These are phyloP conservation scores for Cyanoderma ruficeps DNA, from an alignment of 2,113 vertebrate genomes.

Conservation along the genomic window DNA sequence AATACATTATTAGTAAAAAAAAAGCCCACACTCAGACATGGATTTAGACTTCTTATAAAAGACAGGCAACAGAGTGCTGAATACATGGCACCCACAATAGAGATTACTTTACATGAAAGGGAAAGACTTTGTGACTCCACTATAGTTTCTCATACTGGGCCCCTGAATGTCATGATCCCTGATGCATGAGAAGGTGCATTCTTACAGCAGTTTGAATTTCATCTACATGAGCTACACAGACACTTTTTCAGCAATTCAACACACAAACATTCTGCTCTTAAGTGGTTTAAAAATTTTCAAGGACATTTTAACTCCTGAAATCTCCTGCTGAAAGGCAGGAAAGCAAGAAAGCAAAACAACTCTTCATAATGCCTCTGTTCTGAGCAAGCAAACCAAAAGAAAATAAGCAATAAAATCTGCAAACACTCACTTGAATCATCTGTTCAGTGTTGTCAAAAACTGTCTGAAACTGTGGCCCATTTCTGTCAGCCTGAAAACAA, in stretches of 20 bases:
- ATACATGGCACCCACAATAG: neutral
- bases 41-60: neutral
- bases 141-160: neutral
- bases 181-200: neutral
- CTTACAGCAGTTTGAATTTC: neutral
- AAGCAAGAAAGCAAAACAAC: neutral
- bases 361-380: neutral
- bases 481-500: conserved; percentile 82
- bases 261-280: neutral
- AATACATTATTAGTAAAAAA: neutral
- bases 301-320: neutral
- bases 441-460: conserved; percentile 89
- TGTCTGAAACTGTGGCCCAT: conserved; percentile 85
- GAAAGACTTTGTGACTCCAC: neutral
- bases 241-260: neutral
- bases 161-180: neutral
- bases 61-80: neutral
- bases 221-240: neutral
- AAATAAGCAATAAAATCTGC: neutral
- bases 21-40: neutral
- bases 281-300: neutral
- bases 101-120: neutral
- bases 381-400: neutral
- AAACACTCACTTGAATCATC: conserved; percentile 84
- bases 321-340: neutral